Conservation (phyloP, 2,888 invertebrate genomes). For the Pseudolycoriella hygida region DNA sequence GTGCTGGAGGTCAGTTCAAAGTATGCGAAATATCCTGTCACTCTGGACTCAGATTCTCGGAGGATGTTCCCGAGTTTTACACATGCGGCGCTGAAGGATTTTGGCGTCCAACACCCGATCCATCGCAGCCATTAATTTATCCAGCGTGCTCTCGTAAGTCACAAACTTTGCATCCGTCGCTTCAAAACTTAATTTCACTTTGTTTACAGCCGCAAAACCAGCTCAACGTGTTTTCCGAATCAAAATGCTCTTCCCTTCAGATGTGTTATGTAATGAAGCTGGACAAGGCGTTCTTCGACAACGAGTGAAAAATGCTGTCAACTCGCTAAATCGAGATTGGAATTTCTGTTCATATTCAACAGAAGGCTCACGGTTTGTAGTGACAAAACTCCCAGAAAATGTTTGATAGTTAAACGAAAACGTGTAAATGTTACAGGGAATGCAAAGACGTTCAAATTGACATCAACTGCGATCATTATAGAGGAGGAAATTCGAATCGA, state of each 20-base stretch:
- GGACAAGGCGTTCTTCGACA: constrained; percentile 83
- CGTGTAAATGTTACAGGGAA: constrained; percentile 45
- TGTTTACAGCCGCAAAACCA: constrained; percentile 55
- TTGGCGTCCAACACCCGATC: constrained; percentile 72
- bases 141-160: constrained; percentile 77
- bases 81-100: constrained; percentile 97
- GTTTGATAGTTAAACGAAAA: background rate
- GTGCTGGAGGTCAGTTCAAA: constrained; percentile 88
- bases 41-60: constrained; percentile 73
- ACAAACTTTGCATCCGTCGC: too few relatives aligned
- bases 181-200: constrained; percentile 1
- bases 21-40: constrained; percentile 82
- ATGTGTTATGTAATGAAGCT: constrained; percentile 90
- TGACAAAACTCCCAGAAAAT: background rate
- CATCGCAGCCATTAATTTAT: constrained; percentile 64
- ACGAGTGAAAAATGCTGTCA: constrained; percentile 74
- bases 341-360: constrained; percentile 86
- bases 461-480: constrained; percentile 76
- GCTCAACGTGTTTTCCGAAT: constrained; percentile 92
- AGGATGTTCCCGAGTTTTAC: constrained; percentile 89
- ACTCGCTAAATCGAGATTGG: constrained; percentile 86
- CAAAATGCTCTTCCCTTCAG: constrained; percentile 86
- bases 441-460: constrained; percentile 82
- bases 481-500: constrained; percentile 33
- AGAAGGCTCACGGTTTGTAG: constrained; percentile 41